A percentile compares a stretch with the other conserved stretches of the same genome.
Evolutionary conservation across 2,113 vertebrate species (phyloP).

Genomic region (Spheniscus mendiculus): DNA sequence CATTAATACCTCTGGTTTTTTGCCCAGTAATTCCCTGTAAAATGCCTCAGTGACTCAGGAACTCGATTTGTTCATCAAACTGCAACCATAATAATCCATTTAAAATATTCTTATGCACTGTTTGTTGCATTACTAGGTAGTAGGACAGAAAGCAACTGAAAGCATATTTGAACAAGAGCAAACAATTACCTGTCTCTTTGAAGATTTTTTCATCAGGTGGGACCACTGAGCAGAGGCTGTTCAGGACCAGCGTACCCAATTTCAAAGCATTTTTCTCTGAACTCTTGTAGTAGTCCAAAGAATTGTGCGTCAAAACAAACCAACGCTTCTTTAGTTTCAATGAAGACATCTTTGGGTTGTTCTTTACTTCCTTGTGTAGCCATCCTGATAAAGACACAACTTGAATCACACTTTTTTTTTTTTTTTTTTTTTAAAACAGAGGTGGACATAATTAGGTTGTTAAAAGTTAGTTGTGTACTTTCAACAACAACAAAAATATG

Average conservation of each 20-base stretch:
- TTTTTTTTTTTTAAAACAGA: background rate
- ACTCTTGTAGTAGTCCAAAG: constrained; percentile 97
- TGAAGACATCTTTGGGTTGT: constrained; percentile 82
- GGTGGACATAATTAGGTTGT: background rate
- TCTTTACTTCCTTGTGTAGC: constrained; percentile 95
- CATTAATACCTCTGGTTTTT: background rate
- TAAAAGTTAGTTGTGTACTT: background rate
- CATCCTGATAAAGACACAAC: constrained; percentile 80
- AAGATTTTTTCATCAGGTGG: constrained; percentile 92
- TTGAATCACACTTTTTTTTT: background rate
- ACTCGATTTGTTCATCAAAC: background rate
- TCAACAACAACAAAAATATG: background rate
- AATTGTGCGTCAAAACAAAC: constrained; percentile 97
- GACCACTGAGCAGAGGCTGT: constrained; percentile 93
- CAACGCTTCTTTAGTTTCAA: constrained; percentile 95
- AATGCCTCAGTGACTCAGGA: background rate
- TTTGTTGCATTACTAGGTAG: background rate
- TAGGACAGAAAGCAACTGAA: background rate
- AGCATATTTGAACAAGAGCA: background rate
- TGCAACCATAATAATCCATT: background rate
- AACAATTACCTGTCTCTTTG: constrained; percentile 88
- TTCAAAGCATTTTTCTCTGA: constrained; percentile 91
- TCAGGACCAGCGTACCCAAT: constrained; percentile 92
- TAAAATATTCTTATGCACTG: background rate
- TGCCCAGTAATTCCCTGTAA: background rate